Base-by-base conservation (phyloP, 2,888 invertebrate species). In the Eupithecia abbreviata region DNA sequence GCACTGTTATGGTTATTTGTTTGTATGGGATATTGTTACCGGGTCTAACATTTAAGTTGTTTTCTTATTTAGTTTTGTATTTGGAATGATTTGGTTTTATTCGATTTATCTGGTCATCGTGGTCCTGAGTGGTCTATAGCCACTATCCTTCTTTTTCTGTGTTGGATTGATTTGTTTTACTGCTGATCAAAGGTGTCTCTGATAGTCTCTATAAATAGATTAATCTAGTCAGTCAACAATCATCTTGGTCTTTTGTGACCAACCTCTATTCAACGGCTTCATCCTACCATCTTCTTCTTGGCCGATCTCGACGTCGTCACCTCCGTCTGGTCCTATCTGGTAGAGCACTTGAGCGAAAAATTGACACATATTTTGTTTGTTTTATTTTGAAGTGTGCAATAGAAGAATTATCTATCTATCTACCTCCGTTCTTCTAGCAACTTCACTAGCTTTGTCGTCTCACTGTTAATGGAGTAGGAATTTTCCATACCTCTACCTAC, bases 1-100 rank as follows among this genome's bases (percentile, higher is more conserved):
- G 75, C 75, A 74, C 45, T 58, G 41, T 69, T n/a, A 47, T 55
- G 49, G 13, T 9, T 45, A 62, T 71, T 75, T 77, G 66, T 75
- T 71, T 73, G 55, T 73, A 18, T 73, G 6, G 42, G 41, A 62
- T 42, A 76, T 45, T 47, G 45, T 49, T 62, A 30, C 30, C 30
- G 62, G 18, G 4, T 30, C 30, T 62, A 10, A 62, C 30, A 62
- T 30, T 62, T 30, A 30, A 30, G 18, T 18, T 9, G 10, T 30
- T 62, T 58, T 58, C 7, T 62, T 58, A n/a, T 55, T 51, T 55
- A 55, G 58, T 58, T 58, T 30, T 12, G 30, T 62, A 62, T 7
- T 9, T 7, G 55, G 18, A 51, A 4, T 5, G 51, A 51, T 51
- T 15, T 55, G 7, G 2, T 55, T 55, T 51, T 51, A 51, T 15